These are phyloP conservation scores for Sycon ciliatum DNA, from an alignment of 37 sponge, comb jelly and placozoan genomes.

Conservation along the genomic window DNA sequence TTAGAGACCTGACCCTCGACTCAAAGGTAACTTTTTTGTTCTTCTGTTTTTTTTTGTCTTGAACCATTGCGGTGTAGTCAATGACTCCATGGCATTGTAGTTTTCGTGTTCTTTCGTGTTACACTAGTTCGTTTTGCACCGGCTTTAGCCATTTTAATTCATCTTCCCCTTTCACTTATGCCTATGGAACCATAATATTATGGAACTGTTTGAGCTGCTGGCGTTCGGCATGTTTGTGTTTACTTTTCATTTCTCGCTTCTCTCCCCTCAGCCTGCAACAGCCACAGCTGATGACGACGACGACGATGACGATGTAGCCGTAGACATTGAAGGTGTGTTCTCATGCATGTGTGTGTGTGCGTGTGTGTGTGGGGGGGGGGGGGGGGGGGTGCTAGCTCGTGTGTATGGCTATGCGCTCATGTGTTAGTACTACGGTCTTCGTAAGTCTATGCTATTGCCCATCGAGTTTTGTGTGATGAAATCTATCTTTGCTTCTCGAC, in stretches of 20 bases:
- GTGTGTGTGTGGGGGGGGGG: neutral
- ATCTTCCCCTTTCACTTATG: neutral
- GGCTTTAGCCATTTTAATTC: neutral
- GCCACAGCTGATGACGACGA: conserved; percentile 32
- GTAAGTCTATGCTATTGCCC: too few species aligned
- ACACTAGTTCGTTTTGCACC: neutral
- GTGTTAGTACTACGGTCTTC: conserved; percentile 42
- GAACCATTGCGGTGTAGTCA: too few species aligned
- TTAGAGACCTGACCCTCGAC: too few species aligned
- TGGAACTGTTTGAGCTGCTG: neutral
- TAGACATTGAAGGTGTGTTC: conserved; percentile 37
- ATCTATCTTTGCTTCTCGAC: too few species aligned
- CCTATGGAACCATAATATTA: neutral
- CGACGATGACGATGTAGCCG: conserved; percentile 68
- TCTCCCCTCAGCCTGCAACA: neutral
- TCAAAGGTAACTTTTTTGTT: too few species aligned
- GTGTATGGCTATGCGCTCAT: conserved; percentile 9
- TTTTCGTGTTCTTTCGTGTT: too few species aligned
- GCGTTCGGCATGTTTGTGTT: neutral
- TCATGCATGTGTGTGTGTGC: neutral
- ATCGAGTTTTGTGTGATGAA: too few species aligned
- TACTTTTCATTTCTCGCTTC: neutral
- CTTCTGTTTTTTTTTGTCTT: too few species aligned
- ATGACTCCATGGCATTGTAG: too few species aligned
- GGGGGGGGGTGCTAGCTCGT: neutral